Conservation (phyloP, 2,797 vertebrate species). For the Acipenser transmontanus region DNA sequence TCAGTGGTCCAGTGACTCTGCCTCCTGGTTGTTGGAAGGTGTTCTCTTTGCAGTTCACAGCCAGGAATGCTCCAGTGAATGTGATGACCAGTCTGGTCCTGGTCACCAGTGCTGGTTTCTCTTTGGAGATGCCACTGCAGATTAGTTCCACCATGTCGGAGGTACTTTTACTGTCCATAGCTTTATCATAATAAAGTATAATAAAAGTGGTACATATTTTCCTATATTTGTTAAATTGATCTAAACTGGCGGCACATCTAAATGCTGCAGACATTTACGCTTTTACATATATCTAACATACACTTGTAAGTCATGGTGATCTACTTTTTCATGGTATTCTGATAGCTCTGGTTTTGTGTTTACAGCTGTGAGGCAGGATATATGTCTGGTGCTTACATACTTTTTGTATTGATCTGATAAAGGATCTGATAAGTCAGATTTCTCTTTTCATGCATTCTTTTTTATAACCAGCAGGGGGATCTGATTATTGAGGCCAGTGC, state of each 20-base stretch:
- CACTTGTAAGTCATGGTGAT: too few relatives aligned
- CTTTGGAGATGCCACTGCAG: slow-evolving; percentile 76
- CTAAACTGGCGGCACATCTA: too few relatives aligned
- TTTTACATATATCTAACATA: too few relatives aligned
- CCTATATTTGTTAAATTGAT: too few relatives aligned
- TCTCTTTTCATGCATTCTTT: slow-evolving; percentile 22
- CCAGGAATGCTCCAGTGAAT: slow-evolving; percentile 61
- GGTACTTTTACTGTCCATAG: slow-evolving; percentile 48
- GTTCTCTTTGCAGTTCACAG: slow-evolving; percentile 75
- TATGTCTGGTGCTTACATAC: too few relatives aligned
- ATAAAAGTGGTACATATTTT: too few relatives aligned
- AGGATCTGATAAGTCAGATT: slow-evolving; percentile 27
- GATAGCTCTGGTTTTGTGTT: too few relatives aligned
- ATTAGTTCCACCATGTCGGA: slow-evolving; percentile 63
- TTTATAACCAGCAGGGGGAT: slow-evolving; percentile 63
- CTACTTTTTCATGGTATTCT: too few relatives aligned
- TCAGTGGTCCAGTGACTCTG: slow-evolving; percentile 66
- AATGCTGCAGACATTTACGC: too few relatives aligned
- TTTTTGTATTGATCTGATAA: too few relatives aligned
- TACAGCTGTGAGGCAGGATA: too few relatives aligned
- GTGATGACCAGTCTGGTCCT: slow-evolving; percentile 71
- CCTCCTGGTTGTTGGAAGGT: slow-evolving; percentile 82
- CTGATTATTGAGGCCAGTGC: slow-evolving; percentile 67
- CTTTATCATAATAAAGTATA: too few relatives aligned
- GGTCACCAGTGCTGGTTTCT: slow-evolving; percentile 68